Percentiles rank a stretch among this genome's conserved stretches.
Evolutionary conservation across 2,797 vertebrate genomes (phyloP).

Genomic region (Bradypodion ventrale): DNA sequence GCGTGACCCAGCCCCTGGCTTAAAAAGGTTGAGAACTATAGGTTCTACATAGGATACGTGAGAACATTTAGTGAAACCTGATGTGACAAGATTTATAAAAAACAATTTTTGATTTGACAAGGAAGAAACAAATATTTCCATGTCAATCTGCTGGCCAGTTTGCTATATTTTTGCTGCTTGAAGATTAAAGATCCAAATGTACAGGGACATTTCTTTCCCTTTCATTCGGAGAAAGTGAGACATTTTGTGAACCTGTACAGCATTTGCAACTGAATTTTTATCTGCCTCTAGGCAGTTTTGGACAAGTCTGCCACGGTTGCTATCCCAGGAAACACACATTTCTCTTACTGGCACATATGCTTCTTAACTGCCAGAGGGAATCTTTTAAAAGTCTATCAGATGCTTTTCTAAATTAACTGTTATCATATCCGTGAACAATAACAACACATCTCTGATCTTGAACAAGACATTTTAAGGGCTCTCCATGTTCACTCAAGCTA

Average conservation of each 20-base stretch:
- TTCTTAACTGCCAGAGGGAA: conserved; percentile 18
- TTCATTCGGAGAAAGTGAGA: conserved; percentile 14
- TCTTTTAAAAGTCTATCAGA: not conserved
- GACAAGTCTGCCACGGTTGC: not conserved
- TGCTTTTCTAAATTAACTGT: conserved; percentile 22
- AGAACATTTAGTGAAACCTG: rapidly evolving
- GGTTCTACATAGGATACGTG: not conserved
- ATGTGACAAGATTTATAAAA: conserved; percentile 21
- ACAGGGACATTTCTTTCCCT: not conserved
- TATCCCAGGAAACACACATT: not conserved
- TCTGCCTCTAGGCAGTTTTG: conserved; percentile 19
- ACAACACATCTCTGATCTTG: not conserved
- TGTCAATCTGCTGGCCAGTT: not conserved
- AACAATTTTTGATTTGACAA: not conserved
- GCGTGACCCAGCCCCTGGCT: no score
- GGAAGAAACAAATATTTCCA: not conserved
- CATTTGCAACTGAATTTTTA: conserved; percentile 13
- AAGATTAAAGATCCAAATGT: conserved; percentile 12
- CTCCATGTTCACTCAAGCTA: not conserved
- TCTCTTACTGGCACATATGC: conserved; percentile 22
- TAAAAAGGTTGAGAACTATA: no score
- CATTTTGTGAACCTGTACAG: rapidly evolving
- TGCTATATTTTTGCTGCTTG: conserved; percentile 24
- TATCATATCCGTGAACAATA: not conserved
- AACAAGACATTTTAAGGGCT: not conserved